Conservation (phyloP, 2,797 vertebrate genomes). For the Monodelphis domestica region DNA sequence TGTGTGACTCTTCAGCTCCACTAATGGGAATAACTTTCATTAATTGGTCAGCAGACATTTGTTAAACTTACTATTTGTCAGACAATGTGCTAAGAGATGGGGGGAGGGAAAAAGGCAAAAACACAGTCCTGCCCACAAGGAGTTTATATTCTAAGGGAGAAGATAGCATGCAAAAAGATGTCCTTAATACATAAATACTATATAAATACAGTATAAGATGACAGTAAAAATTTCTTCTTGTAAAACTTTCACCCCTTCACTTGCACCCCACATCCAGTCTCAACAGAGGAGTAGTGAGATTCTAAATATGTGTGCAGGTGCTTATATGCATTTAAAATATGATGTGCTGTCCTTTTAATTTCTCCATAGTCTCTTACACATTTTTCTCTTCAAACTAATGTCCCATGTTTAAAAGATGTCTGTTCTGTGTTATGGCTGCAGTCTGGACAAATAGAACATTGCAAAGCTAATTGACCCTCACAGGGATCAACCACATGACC, state of each 20-base stretch:
- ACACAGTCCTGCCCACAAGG: not conserved
- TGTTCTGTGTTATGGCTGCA: not conserved
- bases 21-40: not conserved
- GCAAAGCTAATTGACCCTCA: not conserved
- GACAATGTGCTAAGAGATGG: not conserved
- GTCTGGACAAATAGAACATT: not conserved
- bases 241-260: accelerated
- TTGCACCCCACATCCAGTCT: accelerated
- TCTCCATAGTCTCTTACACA: not conserved
- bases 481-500: not conserved
- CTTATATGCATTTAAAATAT: not conserved
- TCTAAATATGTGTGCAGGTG: not conserved
- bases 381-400: not conserved
- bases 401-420: not conserved
- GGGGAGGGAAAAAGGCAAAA: not conserved
- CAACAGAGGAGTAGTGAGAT: not conserved
- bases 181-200: not conserved
- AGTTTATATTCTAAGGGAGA: not conserved
- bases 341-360: not conserved
- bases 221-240: not conserved
- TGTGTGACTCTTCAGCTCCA: not conserved
- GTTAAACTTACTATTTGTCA: not conserved
- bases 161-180: not conserved
- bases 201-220: too few species aligned
- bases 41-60: not conserved